A percentile compares a stretch with the other conserved stretches of the same genome.
Evolutionary conservation across 2,797 vertebrate species (phyloP).

Genomic region (Sebastes dallii): DNA sequence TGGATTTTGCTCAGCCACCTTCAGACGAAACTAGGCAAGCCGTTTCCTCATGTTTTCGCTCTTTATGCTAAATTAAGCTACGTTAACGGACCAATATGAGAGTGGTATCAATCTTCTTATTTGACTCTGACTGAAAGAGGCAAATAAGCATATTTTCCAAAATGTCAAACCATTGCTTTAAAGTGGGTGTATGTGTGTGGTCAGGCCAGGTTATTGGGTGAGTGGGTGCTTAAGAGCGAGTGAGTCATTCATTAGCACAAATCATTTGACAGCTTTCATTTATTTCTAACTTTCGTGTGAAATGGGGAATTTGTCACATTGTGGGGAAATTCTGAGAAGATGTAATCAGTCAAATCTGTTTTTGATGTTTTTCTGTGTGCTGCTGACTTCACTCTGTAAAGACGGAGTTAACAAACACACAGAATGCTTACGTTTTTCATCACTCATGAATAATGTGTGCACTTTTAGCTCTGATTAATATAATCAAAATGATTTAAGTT

Average conservation of each 20-base stretch:
- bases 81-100: background rate
- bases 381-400: background rate
- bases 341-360: slow-evolving; percentile 13
- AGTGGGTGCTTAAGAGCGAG: slow-evolving; percentile 6
- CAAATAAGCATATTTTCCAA: background rate
- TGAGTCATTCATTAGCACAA: slow-evolving; percentile 38
- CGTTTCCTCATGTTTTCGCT: background rate
- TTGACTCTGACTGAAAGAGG: no score
- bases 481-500: background rate
- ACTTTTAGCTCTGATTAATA: background rate
- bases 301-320: slow-evolving; percentile 57
- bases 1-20: background rate
- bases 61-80: background rate
- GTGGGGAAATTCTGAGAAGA: slow-evolving; percentile 58
- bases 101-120: no score
- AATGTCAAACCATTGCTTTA: background rate
- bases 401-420: background rate
- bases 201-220: background rate
- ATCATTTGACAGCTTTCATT: background rate
- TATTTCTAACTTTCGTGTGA: slow-evolving; percentile 30
- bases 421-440: background rate
- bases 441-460: background rate
- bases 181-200: background rate
- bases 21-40: background rate
- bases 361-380: slow-evolving; percentile 10